A percentile compares a stretch with the other conserved stretches of the same genome.
phyloP scores from a whole-genome alignment of 2,113 vertebrate species.

The Odocoileus hemionus region DNA sequence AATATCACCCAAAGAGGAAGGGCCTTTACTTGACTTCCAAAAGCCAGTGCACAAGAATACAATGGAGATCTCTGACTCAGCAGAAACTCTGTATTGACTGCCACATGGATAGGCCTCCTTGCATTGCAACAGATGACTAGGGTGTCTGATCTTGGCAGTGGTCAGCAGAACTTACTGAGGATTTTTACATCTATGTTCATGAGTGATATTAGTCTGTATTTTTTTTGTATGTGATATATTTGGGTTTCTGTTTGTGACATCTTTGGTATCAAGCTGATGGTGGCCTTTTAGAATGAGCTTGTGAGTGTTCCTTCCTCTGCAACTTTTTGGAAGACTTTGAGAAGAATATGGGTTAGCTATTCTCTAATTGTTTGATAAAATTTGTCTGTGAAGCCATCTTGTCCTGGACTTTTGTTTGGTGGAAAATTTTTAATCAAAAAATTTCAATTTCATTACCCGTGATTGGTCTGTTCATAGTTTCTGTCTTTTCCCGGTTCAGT shows the following conservation, averaged over 20 bases:
- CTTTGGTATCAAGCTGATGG: background rate
- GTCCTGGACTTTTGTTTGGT: background rate
- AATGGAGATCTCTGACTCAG: background rate
- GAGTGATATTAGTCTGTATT: background rate
- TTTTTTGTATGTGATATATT: background rate
- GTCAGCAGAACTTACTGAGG: background rate
- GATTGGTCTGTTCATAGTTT: accelerated
- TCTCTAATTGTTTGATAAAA: background rate
- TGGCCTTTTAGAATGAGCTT: background rate
- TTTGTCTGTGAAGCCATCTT: background rate
- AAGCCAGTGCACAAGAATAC: background rate
- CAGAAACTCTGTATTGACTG: background rate
- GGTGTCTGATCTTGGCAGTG: background rate
- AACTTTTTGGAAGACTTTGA: background rate
- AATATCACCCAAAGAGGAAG: background rate
- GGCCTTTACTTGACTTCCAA: background rate
- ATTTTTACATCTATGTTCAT: background rate
- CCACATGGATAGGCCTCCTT: background rate
- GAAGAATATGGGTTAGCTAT: background rate
- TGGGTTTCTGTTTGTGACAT: background rate
- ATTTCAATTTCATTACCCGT: background rate
- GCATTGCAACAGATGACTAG: background rate
- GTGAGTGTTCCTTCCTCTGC: background rate
- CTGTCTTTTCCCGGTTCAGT: background rate
- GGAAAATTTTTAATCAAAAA: background rate